A percentile compares a stretch with the other conserved stretches of the same genome.
phyloP scores from a whole-genome alignment of 2,113 vertebrate genomes.

The Prunella fulvescens region DNA sequence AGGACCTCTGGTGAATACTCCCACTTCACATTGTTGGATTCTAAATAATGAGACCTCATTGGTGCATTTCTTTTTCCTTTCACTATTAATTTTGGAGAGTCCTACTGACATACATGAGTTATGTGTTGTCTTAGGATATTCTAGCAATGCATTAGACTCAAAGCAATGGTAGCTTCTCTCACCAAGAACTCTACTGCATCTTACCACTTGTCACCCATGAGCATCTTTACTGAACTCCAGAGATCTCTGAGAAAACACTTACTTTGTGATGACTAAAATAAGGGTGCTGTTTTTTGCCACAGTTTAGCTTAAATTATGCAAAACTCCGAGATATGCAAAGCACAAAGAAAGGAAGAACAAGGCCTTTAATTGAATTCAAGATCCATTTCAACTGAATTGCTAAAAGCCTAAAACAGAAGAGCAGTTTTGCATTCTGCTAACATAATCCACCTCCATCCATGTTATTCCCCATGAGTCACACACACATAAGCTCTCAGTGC shows the following conservation, averaged over 20 bases:
- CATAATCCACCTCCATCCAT: slow-evolving; percentile 46
- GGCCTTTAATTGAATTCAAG: slow-evolving; percentile 45
- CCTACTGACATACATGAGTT: neutral
- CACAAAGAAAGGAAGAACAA: slow-evolving; percentile 30
- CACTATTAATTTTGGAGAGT: neutral
- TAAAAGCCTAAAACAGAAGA: slow-evolving; percentile 5
- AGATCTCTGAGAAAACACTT: neutral
- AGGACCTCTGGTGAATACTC: neutral
- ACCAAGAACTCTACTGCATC: neutral
- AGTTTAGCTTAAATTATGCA: slow-evolving; percentile 32
- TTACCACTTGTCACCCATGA: neutral
- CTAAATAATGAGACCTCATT: neutral
- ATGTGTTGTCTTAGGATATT: neutral
- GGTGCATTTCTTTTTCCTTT: neutral
- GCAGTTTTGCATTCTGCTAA: slow-evolving; percentile 35
- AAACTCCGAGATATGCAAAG: slow-evolving; percentile 28
- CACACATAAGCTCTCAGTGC: neutral
- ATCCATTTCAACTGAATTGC: slow-evolving; percentile 35
- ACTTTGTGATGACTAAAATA: neutral
- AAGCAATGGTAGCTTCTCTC: neutral
- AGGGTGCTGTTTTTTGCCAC: neutral
- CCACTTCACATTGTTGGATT: neutral
- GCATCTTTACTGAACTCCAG: neutral
- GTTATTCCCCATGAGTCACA: neutral
- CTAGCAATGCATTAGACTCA: neutral